Conservation (phyloP, 23 tunicate genomes). For the Styela plicata region DNA sequence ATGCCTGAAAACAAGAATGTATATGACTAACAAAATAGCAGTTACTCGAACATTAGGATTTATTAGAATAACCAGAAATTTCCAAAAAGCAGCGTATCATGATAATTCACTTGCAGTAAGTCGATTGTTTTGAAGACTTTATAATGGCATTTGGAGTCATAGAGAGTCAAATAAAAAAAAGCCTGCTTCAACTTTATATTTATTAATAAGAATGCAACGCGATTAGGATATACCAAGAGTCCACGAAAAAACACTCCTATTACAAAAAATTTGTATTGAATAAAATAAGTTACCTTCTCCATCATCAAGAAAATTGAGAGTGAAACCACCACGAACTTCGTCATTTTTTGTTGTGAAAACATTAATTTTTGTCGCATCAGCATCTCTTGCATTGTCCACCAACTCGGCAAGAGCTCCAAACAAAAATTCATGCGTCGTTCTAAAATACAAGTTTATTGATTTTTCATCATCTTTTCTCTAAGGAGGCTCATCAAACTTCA, state of each 20-base stretch:
- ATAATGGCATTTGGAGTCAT: too few species aligned
- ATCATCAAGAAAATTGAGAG: slow-evolving; percentile 89
- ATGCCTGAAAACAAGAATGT: slow-evolving; percentile 42
- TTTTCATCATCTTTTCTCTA: too few species aligned
- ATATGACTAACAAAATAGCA: background rate
- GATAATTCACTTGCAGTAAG: too few species aligned
- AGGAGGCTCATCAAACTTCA: background rate
- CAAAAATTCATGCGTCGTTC: slow-evolving; percentile 94
- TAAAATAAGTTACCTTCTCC: slow-evolving; percentile 98
- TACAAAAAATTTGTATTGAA: too few species aligned
- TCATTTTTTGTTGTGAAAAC: slow-evolving; percentile 57
- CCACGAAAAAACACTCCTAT: too few species aligned
- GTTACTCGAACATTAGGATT: background rate
- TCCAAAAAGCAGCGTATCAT: background rate
- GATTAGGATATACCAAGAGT: too few species aligned
- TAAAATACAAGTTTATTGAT: too few species aligned
- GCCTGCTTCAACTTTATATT: too few species aligned
- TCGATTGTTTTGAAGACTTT: too few species aligned
- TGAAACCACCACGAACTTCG: slow-evolving; percentile 70
- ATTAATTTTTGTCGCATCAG: slow-evolving; percentile 83
- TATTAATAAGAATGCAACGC: too few species aligned
- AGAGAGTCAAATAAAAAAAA: too few species aligned
- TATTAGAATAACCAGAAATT: background rate
- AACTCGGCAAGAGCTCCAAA: slow-evolving; percentile 99
- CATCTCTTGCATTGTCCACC: slow-evolving; percentile 97